Evolutionary conservation across 2,113 vertebrate genomes (phyloP), one percentile per base, ranked within the genome.

Genomic region (Callocephalon fimbriatum): DNA sequence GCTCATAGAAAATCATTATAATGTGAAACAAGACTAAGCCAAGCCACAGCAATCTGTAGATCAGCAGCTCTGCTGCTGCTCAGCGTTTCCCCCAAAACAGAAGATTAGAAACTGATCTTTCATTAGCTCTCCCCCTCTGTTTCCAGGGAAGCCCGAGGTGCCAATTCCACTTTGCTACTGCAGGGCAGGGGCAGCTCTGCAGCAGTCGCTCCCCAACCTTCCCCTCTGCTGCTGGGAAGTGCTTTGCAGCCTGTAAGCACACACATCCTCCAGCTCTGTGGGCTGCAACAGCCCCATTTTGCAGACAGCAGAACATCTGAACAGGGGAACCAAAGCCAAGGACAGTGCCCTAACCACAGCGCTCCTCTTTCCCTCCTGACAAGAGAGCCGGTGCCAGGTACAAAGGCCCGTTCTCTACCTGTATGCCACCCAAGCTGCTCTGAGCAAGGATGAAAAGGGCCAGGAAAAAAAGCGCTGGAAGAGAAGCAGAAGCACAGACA

Each of bases 61-160:
- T 94, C 70, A 84, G 77, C 20, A 6, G 80, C 91, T 91, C 88
- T 92, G 79, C 88, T 81, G 54, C 86, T 93, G 94, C 94, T 93
- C 80, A 76, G 90, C 42, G 0, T 79, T 89, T 73, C 71, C 94
- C 83, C 77, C 65, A 86, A 90, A 93, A 63, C 88, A 94, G 72
- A 90, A 93, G 79, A 95, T 86, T 87, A 91, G 93, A 95, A 97
- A 94, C 70, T 63, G 86, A 91, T 92, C 73, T 78, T 89, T 95
- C 78, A 95, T 84, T 96, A 96, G 77, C 81, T 93, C 77, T 87
- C 7, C 0, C 58, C 84, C 91, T 93, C 87, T n/a, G 58, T 47
- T 94, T 71, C 86, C 83, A 75, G 76, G 0, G 0, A 91, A 93
- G 86, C 91, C 76, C 92, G 71, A 86, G 82, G 72, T 92, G 85